Conservation (phyloP, 30 jellyfish, hydroid and myxozoan genomes). For the Cassiopea andromeda region DNA sequence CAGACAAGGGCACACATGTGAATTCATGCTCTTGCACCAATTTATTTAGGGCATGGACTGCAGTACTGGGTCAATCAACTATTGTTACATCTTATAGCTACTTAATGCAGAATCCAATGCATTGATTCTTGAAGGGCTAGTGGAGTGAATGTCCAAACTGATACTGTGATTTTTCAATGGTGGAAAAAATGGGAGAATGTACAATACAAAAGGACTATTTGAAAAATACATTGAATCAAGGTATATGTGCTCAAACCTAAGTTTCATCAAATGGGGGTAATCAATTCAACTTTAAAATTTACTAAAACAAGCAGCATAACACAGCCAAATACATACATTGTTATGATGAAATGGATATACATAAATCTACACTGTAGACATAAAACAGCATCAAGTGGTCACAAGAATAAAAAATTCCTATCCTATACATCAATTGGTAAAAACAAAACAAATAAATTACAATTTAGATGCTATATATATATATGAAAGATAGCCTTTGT, state of each 20-base stretch:
- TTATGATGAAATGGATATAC: neutral
- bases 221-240: neutral
- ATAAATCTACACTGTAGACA: conserved; percentile 60
- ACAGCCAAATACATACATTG: conserved; percentile 29
- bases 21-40: too few relatives aligned
- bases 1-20: too few relatives aligned
- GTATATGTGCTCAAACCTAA: neutral
- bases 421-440: conserved; percentile 46
- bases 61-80: too few relatives aligned
- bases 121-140: too few relatives aligned
- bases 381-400: conserved; percentile 33
- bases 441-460: conserved; percentile 70
- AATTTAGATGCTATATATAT: conserved; percentile 37
- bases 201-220: neutral
- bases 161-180: neutral
- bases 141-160: neutral
- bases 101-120: too few relatives aligned
- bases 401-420: conserved; percentile 32
- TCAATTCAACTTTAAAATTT: neutral
- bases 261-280: neutral
- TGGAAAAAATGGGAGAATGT: neutral
- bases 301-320: neutral
- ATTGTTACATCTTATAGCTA: too few relatives aligned
- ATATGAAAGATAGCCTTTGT: conserved; percentile 57
- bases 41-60: too few relatives aligned